phyloP scores from a whole-genome alignment of 2,113 vertebrate species.

The Forbesichthys agassizii region DNA sequence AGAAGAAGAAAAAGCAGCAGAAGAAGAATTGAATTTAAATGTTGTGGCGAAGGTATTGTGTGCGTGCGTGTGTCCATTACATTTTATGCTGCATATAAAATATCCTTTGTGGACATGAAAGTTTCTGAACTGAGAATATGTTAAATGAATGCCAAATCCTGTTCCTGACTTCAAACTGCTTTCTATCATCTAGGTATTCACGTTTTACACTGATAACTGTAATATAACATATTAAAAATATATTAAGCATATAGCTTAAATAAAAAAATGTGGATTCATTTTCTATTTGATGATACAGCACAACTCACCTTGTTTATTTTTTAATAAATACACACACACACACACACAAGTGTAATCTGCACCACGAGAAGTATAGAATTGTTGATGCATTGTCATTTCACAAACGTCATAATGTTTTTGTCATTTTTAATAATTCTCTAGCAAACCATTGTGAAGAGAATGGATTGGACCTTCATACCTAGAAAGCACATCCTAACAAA shows the following conservation, averaged over 20 bases:
- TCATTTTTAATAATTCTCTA: slow-evolving; percentile 33
- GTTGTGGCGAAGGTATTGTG: too few species aligned
- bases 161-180: slow-evolving; percentile 6
- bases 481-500: slow-evolving; percentile 70
- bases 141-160: not conserved
- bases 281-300: too few species aligned
- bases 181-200: slow-evolving; percentile 43
- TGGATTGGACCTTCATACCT: slow-evolving; percentile 28
- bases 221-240: too few species aligned
- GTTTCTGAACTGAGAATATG: too few species aligned
- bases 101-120: too few species aligned
- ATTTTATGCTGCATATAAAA: too few species aligned
- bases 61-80: too few species aligned
- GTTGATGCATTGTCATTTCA: slow-evolving; percentile 42
- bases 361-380: not conserved
- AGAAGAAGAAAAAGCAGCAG: slow-evolving; percentile 12
- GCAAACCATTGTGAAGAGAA: slow-evolving; percentile 27
- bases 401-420: slow-evolving; percentile 8
- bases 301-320: too few species aligned
- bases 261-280: too few species aligned
- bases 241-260: too few species aligned
- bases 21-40: not conserved
- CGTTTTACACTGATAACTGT: not conserved
- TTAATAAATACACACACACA: not conserved
- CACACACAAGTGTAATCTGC: not conserved